phyloP scores from a whole-genome alignment of 2,797 vertebrate species.

The Taeniopygia guttata region DNA sequence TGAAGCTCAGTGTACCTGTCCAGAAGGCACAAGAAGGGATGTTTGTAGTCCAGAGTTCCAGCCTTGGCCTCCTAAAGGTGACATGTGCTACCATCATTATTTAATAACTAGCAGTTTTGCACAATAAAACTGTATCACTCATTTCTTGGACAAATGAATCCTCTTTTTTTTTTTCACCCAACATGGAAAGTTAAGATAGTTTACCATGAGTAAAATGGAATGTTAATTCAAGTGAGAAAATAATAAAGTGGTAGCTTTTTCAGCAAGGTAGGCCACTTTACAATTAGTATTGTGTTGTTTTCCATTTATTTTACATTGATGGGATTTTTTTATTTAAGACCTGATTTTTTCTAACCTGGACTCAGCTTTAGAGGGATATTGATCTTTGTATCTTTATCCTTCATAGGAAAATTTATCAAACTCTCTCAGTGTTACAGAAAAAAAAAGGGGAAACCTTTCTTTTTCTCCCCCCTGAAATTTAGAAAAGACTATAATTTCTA shows the following conservation, averaged over 20 bases:
- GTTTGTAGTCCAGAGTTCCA: background rate
- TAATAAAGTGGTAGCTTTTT: background rate
- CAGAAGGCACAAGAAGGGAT: background rate
- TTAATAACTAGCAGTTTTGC: background rate
- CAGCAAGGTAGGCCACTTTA: background rate
- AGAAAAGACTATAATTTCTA: background rate
- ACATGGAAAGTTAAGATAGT: background rate
- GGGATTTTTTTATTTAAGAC: background rate
- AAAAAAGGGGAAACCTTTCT: background rate
- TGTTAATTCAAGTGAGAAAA: background rate
- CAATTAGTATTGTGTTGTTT: background rate
- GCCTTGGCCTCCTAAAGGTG: background rate
- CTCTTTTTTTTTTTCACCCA: background rate
- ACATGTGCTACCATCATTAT: background rate
- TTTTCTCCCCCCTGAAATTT: background rate
- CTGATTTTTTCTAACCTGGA: background rate
- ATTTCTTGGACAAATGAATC: background rate
- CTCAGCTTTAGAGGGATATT: background rate
- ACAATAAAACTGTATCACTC: background rate
- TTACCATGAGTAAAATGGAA: background rate
- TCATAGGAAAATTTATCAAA: background rate
- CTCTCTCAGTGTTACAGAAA: background rate
- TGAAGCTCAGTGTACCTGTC: background rate
- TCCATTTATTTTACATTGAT: background rate
- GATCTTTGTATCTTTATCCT: background rate